Evolutionary conservation across 2,888 invertebrate species (phyloP).

Genomic region (Dasysyrphus tricinctus): DNA sequence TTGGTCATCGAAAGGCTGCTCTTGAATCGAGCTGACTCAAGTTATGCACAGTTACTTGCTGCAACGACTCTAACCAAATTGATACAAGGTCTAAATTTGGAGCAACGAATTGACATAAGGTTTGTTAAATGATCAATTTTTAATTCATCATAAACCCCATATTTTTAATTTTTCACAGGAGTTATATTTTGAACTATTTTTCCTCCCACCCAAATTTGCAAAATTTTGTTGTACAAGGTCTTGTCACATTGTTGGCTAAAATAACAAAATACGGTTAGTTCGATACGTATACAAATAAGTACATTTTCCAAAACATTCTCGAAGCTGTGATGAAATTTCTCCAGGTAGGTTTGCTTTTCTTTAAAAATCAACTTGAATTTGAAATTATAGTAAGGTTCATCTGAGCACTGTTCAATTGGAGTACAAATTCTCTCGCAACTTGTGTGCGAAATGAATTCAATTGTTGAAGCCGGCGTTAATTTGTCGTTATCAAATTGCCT

Average conservation of each 20-base stretch:
- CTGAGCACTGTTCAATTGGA: conserved; percentile 96
- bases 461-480: conserved; percentile 95
- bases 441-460: conserved; percentile 98
- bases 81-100: conserved; percentile 90
- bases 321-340: conserved; percentile 95
- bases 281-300: conserved; percentile 94
- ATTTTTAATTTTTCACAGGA: conserved; percentile 84
- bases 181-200: conserved; percentile 97
- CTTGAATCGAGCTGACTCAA: conserved; percentile 96
- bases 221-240: conserved; percentile 96
- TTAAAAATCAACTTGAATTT: conserved; percentile 16
- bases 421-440: conserved; percentile 97
- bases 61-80: conserved; percentile 98
- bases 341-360: conserved; percentile 86
- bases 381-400: conserved; percentile 88
- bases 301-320: conserved; percentile 96
- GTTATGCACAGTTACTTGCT: conserved; percentile 97
- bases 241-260: conserved; percentile 95
- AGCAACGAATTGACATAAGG: conserved; percentile 93
- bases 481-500: conserved; percentile 95
- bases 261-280: conserved; percentile 99
- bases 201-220: conserved; percentile 96
- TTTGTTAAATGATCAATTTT: conserved; percentile 80
- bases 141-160: background rate
- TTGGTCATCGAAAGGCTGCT: conserved; percentile 98